Conservation (phyloP, 2,888 invertebrate species). For the Nycteola revayana region DNA sequence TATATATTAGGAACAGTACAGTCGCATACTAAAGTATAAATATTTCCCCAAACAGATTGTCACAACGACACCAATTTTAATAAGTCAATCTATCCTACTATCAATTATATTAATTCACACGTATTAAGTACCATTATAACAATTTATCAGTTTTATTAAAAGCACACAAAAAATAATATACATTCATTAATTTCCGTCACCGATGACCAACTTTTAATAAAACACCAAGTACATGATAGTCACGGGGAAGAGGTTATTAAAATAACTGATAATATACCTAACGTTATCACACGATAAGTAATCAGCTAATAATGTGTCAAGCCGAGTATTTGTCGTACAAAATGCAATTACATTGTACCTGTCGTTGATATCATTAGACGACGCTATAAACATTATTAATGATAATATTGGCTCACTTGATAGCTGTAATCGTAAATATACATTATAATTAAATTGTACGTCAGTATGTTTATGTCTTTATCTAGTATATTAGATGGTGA, state of each 20-base stretch:
- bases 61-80: constrained; percentile 19
- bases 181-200: constrained; percentile 32
- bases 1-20: constrained; percentile 10
- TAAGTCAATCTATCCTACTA: constrained; percentile 16
- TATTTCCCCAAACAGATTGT: constrained; percentile 11
- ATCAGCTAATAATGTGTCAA: constrained; percentile 44
- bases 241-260: constrained; percentile 34
- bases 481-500: constrained; percentile 13
- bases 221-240: constrained; percentile 28
- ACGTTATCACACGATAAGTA: constrained; percentile 35
- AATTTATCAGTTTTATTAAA: constrained; percentile 36
- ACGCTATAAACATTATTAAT: constrained; percentile 4
- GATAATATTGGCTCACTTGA: constrained; percentile 1
- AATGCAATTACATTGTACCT: constrained; percentile 25
- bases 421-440: constrained; percentile 18
- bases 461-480: constrained; percentile 17
- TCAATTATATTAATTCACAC: constrained; percentile 29
- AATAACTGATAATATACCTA: constrained; percentile 37
- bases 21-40: constrained; percentile 6
- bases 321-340: constrained; percentile 31
- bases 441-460: constrained; percentile 31
- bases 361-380: constrained; percentile 13
- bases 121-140: constrained; percentile 23
- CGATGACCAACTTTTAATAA: constrained; percentile 46
- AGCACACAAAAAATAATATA: constrained; percentile 36